Evolutionary conservation across 1,140 invertebrate genomes (phyloP).

Genomic region (Micrasema longulum): DNA sequence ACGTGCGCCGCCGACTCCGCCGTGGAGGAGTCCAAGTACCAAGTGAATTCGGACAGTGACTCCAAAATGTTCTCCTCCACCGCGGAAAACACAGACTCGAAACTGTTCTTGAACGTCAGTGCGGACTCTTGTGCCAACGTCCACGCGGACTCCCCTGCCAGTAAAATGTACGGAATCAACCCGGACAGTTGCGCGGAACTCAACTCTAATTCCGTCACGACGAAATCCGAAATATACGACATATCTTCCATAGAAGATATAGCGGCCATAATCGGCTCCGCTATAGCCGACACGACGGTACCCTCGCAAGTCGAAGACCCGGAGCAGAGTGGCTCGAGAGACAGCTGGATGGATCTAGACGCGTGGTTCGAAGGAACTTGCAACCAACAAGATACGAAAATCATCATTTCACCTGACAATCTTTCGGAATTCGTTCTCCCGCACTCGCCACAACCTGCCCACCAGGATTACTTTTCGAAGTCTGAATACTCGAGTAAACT

Average conservation of each 20-base stretch:
- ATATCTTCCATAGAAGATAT: conserved; percentile 85
- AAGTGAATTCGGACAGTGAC: conserved; percentile 66
- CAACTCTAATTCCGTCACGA: conserved; percentile 63
- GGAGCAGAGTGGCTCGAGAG: conserved; percentile 74
- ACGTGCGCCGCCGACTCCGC: conserved; percentile 73
- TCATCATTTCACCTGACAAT: conserved; percentile 74
- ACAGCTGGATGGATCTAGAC: conserved; percentile 85
- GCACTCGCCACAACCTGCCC: conserved; percentile 71
- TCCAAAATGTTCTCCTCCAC: conserved; percentile 72
- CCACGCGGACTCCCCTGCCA: conserved; percentile 62
- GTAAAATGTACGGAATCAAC: conserved; percentile 61
- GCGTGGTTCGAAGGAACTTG: conserved; percentile 86
- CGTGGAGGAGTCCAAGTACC: conserved; percentile 63
- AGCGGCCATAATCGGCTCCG: conserved; percentile 87
- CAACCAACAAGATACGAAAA: conserved; percentile 70
- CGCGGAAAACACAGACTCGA: conserved; percentile 66
- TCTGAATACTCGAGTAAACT: conserved; percentile 62
- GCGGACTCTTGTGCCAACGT: conserved; percentile 62
- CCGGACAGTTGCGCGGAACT: conserved; percentile 57
- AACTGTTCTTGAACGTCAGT: conserved; percentile 61
- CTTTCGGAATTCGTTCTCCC: conserved; percentile 76
- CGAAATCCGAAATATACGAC: conserved; percentile 73
- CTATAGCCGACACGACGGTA: conserved; percentile 89
- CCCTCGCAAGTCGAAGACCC: conserved; percentile 76
- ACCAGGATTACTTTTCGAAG: conserved; percentile 56